Evolutionary conservation across 2,113 vertebrate genomes (phyloP).

Genomic region (Mormyrus lacerda): DNA sequence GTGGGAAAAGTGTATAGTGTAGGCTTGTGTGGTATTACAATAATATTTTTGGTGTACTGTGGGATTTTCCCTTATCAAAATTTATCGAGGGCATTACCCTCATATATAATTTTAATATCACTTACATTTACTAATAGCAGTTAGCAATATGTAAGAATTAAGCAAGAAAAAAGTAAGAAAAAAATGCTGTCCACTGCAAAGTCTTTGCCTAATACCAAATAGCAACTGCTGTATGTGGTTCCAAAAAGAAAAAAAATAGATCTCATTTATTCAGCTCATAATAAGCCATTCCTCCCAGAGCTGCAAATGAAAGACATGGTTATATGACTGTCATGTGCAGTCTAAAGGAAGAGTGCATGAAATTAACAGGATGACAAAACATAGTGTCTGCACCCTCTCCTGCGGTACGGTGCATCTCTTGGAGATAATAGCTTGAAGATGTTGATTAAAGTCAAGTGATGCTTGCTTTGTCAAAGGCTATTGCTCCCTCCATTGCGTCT

Average conservation of each 20-base stretch:
- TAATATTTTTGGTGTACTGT: neutral
- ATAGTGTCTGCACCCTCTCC: constrained; percentile 46
- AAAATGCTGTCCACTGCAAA: constrained; percentile 54
- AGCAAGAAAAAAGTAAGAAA: constrained; percentile 48
- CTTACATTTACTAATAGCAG: neutral
- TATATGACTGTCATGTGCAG: constrained; percentile 40
- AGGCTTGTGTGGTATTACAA: neutral
- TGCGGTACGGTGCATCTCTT: constrained; percentile 16
- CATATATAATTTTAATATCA: neutral
- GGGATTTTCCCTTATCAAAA: neutral
- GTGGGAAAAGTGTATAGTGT: neutral
- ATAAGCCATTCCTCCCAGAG: constrained; percentile 39
- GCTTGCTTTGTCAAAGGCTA: constrained; percentile 40
- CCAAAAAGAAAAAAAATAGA: constrained; percentile 42
- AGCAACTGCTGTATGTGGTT: constrained; percentile 50
- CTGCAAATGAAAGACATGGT: constrained; percentile 21
- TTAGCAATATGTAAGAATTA: constrained; percentile 20
- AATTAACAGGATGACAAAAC: constrained; percentile 52
- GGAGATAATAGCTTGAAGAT: constrained; percentile 51
- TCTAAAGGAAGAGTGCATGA: constrained; percentile 51
- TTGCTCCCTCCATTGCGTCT: constrained; percentile 51
- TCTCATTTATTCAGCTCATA: constrained; percentile 55
- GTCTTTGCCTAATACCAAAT: constrained; percentile 55
- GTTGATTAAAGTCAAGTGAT: constrained; percentile 42
- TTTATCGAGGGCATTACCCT: neutral